A percentile compares a stretch with the other conserved stretches of the same genome.
Conservation (phyloP, 2,113 vertebrate genomes). For the Orycteropus afer region DNA sequence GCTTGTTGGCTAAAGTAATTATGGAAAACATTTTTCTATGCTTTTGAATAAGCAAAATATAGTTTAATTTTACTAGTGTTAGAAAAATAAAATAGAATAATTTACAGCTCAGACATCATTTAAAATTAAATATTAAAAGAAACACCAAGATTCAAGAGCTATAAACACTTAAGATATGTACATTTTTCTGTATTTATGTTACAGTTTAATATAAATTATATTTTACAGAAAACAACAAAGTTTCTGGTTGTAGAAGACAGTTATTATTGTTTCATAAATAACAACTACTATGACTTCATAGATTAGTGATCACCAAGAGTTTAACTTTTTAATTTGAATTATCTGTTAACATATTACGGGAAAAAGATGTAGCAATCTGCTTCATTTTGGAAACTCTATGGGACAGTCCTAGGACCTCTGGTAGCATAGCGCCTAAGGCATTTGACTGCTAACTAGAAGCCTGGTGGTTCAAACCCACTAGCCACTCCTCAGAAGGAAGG, state of each 20-base stretch:
- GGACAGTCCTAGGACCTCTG: no score
- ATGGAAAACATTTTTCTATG: background rate
- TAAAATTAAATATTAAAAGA: constrained; percentile 36
- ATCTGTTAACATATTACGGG: background rate
- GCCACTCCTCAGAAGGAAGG: no score
- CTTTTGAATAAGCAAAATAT: background rate
- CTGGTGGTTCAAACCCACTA: no score
- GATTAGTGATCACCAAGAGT: background rate
- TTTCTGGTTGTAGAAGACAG: background rate
- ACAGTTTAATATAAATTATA: constrained; percentile 21
- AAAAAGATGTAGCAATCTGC: no score
- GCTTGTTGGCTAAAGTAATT: background rate
- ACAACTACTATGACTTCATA: background rate
- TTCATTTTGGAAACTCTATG: no score
- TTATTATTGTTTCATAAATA: background rate
- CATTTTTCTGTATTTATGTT: background rate
- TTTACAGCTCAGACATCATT: background rate
- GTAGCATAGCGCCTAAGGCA: no score
- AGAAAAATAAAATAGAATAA: background rate
- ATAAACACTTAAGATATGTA: background rate
- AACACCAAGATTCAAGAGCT: background rate
- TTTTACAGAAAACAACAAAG: background rate
- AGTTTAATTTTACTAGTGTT: background rate
- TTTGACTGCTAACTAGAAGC: no score
- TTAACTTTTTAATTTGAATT: constrained; percentile 60